phyloP scores from a whole-genome alignment of 2,888 invertebrate genomes.

The Phortica okadai region DNA sequence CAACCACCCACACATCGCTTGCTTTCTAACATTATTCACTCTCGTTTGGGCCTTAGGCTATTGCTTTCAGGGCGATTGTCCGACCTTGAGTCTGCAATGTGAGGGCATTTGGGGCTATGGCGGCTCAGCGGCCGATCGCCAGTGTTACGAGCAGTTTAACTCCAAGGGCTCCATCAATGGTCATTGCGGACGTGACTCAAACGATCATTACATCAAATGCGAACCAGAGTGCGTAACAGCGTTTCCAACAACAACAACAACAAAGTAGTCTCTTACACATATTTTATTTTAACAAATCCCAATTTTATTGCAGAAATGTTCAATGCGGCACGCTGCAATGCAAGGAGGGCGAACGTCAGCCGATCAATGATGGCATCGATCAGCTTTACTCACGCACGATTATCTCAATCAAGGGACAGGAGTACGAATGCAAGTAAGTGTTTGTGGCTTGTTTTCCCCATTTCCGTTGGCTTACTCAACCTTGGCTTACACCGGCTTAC shows the following conservation, averaged over 20 bases:
- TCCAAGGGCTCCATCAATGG: conserved; percentile 96
- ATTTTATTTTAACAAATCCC: neutral
- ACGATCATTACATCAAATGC: conserved; percentile 90
- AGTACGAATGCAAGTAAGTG: conserved; percentile 98
- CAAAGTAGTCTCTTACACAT: neutral
- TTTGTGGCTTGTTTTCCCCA: neutral
- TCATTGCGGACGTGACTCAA: conserved; percentile 91
- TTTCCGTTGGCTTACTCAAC: neutral
- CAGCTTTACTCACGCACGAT: conserved; percentile 91
- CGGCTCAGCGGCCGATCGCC: conserved; percentile 87
- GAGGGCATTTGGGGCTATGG: conserved; percentile 95
- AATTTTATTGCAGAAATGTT: conserved; percentile 83
- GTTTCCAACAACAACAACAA: neutral
- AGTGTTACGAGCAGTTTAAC: conserved; percentile 97
- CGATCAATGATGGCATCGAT: conserved; percentile 87
- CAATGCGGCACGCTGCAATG: conserved; percentile 97
- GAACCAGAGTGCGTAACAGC: conserved; percentile 85
- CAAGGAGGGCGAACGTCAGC: conserved; percentile 89
- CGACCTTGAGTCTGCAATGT: conserved; percentile 92
- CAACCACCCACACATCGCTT: neutral
- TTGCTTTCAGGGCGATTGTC: conserved; percentile 95
- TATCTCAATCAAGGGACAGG: conserved; percentile 90
- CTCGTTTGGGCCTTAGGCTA: conserved; percentile 79
- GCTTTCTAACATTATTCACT: neutral
- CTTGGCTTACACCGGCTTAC: no score